phyloP scores from a whole-genome alignment of 2,113 vertebrate species.

The Camarhynchus parvulus region DNA sequence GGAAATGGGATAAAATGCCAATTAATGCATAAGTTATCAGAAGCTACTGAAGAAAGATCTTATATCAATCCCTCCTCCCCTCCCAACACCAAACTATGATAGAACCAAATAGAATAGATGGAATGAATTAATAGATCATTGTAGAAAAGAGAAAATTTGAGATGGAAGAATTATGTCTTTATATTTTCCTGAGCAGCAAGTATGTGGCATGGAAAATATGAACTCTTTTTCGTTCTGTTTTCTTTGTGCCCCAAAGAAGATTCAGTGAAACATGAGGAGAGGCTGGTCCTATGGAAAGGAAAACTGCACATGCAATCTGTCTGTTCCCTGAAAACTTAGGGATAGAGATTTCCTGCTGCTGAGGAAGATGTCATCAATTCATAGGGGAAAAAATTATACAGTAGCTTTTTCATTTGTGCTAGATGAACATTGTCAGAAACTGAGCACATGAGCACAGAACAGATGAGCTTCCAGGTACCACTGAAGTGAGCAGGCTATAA shows the following conservation, averaged over 20 bases:
- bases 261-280: neutral
- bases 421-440: neutral
- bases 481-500: neutral
- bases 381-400: neutral
- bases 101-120: neutral
- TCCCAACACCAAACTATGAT: neutral
- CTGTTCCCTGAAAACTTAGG: neutral
- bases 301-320: neutral
- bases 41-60: neutral
- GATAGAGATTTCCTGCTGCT: neutral
- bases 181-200: neutral
- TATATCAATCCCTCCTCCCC: fast-evolving
- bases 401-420: neutral
- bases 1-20: neutral
- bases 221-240: neutral
- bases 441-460: neutral
- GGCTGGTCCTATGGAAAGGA: neutral
- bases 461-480: neutral
- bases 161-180: neutral
- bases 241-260: neutral
- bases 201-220: neutral
- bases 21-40: neutral
- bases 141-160: neutral
- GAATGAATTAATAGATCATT: neutral
- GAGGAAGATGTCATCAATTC: neutral